phyloP scores from a whole-genome alignment of 2,797 vertebrate genomes.

The Botia almorhae region DNA sequence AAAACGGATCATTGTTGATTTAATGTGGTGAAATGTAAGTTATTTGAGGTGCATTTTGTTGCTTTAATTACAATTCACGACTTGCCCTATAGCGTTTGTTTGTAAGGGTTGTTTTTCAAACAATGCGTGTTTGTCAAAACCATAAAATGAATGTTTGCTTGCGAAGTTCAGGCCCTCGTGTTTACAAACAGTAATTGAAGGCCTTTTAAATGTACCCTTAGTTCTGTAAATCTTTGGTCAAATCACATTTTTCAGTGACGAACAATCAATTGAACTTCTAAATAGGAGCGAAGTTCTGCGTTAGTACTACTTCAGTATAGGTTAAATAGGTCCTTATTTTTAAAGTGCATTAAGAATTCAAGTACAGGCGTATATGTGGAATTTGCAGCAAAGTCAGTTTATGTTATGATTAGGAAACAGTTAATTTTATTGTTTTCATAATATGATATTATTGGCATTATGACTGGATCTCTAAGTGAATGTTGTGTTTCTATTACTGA shows the following conservation, averaged over 20 bases:
- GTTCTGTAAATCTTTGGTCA: slow-evolving; percentile 16
- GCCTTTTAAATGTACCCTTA: background rate
- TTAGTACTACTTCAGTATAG: no score
- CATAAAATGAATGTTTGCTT: slow-evolving; percentile 5
- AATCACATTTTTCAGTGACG: slow-evolving; percentile 34
- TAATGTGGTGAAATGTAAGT: background rate
- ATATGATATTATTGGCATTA: background rate
- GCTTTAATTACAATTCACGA: background rate
- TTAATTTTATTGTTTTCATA: no score
- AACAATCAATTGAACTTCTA: background rate
- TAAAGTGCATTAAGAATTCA: background rate
- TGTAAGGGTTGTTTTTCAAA: background rate
- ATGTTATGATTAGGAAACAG: background rate
- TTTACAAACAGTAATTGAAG: slow-evolving; percentile 4
- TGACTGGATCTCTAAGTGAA: background rate
- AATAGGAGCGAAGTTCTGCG: slow-evolving; percentile 43
- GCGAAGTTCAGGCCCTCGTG: background rate
- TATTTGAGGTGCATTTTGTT: background rate
- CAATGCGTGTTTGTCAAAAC: background rate
- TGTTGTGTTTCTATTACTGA: slow-evolving; percentile 1
- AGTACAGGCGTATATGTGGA: background rate
- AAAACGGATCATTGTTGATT: no score
- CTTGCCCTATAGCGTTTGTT: background rate
- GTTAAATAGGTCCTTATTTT: no score
- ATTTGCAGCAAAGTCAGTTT: background rate